A percentile compares a stretch with the other conserved stretches of the same genome.
Conservation (phyloP, 2,888 invertebrate species). For the Ligdia adustata region DNA sequence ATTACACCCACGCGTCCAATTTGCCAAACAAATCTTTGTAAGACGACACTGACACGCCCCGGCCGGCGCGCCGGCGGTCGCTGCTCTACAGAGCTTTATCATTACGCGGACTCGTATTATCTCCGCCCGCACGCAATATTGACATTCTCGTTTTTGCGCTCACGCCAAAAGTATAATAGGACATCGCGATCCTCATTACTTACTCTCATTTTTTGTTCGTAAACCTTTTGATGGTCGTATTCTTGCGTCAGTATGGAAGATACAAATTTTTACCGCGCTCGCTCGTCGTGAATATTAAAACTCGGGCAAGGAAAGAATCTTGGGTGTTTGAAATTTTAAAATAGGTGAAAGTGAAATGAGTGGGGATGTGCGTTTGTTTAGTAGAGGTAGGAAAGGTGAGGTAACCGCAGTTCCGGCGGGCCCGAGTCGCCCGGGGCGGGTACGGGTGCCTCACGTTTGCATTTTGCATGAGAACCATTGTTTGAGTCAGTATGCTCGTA, state of each 20-base stretch:
- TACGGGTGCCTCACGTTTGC: conserved; percentile 53
- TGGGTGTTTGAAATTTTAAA: conserved; percentile 49
- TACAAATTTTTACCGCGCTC: conserved; percentile 53
- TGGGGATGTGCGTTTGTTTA: conserved; percentile 50
- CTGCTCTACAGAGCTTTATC: conserved; percentile 38
- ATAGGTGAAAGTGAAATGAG: conserved; percentile 51
- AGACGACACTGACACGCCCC: conserved; percentile 27
- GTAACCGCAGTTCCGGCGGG: conserved; percentile 49
- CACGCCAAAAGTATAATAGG: conserved; percentile 50
- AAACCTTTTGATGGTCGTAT: conserved; percentile 45
- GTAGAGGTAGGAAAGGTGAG: conserved; percentile 41
- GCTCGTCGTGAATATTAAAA: conserved; percentile 16
- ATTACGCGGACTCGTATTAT: conserved; percentile 49
- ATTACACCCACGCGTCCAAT: conserved; percentile 41
- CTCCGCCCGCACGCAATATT: conserved; percentile 58
- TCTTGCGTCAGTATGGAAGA: conserved; percentile 46
- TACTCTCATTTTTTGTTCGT: conserved; percentile 50
- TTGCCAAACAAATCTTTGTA: conserved; percentile 43
- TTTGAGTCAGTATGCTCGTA: conserved; percentile 47
- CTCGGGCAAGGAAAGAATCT: conserved; percentile 24
- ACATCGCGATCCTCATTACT: conserved; percentile 52
- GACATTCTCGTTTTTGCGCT: conserved; percentile 55
- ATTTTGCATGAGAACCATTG: conserved; percentile 71
- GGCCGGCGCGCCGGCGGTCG: conserved; percentile 28
- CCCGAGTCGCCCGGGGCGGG: conserved; percentile 46